A percentile compares a stretch with the other conserved stretches of the same genome.
Conservation (phyloP, 2,113 vertebrate species). For the Toxostoma redivivum region DNA sequence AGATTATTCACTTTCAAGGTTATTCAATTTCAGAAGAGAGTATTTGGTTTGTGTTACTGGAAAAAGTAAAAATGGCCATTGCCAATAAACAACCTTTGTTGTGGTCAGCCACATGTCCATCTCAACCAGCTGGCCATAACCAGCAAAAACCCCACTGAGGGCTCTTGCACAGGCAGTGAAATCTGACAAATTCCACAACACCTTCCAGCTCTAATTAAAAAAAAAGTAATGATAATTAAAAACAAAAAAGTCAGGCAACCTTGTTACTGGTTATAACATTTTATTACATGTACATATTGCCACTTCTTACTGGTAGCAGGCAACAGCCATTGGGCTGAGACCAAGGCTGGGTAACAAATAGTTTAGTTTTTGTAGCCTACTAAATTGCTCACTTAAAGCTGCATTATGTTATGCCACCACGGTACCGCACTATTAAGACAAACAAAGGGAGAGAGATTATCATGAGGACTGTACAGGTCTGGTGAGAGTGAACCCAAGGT, state of each 20-base stretch:
- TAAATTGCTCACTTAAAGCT: neutral
- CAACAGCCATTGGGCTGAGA: neutral
- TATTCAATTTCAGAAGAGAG: neutral
- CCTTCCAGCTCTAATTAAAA: neutral
- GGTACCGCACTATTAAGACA: neutral
- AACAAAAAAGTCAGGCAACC: neutral
- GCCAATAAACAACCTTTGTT: neutral
- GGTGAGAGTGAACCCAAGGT: neutral
- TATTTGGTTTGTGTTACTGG: neutral
- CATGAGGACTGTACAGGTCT: neutral
- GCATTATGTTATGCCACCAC: neutral
- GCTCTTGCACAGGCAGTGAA: neutral
- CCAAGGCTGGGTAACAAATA: neutral
- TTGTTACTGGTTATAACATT: neutral
- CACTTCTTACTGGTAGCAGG: neutral
- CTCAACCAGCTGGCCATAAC: neutral
- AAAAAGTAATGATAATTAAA: no score
- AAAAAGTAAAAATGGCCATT: neutral
- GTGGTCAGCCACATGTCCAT: neutral
- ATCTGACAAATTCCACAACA: neutral
- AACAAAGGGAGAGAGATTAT: neutral
- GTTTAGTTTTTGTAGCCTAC: neutral
- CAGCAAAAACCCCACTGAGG: neutral
- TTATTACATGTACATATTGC: fast-evolving
- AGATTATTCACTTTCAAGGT: neutral